A percentile compares a stretch with the other conserved stretches of the same genome.
phyloP scores from a whole-genome alignment of 2,888 invertebrate genomes.

The Hydriomena furcata region DNA sequence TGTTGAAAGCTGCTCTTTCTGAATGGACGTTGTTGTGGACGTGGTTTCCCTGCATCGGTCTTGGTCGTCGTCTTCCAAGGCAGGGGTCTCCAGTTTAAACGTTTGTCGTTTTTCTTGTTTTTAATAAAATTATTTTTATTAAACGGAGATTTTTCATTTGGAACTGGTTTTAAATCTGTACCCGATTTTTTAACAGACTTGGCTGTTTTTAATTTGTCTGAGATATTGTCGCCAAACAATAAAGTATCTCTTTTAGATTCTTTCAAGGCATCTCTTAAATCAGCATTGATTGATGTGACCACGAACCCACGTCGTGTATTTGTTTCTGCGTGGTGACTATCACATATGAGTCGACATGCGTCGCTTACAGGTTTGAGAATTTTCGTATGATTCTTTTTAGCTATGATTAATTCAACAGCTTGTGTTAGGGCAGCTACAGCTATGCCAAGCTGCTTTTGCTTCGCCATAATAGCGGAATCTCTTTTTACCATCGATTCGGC shows the following conservation, averaged over 20 bases:
- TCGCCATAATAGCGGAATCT: neutral
- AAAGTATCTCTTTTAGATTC: too few relatives aligned
- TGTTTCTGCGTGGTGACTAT: neutral
- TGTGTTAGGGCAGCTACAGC: neutral
- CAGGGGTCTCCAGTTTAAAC: neutral
- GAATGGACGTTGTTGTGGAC: too few relatives aligned
- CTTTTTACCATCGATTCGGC: neutral
- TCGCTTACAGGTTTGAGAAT: neutral
- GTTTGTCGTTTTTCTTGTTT: neutral
- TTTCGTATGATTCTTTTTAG: neutral
- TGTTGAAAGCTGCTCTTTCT: neutral
- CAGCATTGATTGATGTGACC: too few relatives aligned
- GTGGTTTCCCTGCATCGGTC: neutral
- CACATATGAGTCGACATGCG: neutral
- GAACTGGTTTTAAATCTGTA: neutral
- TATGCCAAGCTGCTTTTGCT: neutral
- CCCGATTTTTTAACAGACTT: neutral
- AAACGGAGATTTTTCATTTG: neutral
- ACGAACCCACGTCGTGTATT: too few relatives aligned
- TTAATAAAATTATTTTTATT: neutral
- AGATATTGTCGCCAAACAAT: too few relatives aligned
- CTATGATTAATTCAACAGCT: neutral
- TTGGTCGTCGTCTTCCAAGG: neutral
- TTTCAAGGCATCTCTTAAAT: too few relatives aligned
- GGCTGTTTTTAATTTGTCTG: too few relatives aligned